Evolutionary conservation across 2,888 invertebrate species (phyloP).

Genomic region (Acrobasis repandana): DNA sequence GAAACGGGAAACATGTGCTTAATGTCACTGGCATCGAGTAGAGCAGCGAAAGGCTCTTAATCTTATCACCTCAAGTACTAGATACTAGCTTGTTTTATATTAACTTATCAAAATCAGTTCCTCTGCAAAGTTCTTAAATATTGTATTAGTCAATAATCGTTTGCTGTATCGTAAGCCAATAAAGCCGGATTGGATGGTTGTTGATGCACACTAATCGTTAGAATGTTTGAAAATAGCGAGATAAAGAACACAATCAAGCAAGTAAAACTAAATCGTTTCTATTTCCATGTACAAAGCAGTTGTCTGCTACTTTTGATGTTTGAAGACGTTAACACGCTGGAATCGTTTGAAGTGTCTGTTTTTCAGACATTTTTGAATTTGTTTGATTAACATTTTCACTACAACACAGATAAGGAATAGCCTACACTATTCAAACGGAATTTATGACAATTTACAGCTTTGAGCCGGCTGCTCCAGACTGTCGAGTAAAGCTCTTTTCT

Average conservation of each 20-base stretch:
- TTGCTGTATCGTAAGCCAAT: slow-evolving; percentile 6
- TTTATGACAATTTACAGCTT: no score
- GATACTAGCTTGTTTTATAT: background rate
- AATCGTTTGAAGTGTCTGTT: slow-evolving; percentile 17
- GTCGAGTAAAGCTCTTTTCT: no score
- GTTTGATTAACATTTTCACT: background rate
- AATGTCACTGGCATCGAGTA: slow-evolving; percentile 55
- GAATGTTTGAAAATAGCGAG: slow-evolving; percentile 42
- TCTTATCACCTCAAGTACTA: slow-evolving; percentile 22
- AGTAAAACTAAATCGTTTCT: slow-evolving; percentile 35
- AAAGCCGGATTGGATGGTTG: slow-evolving; percentile 21
- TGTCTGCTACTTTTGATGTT: slow-evolving; percentile 54
- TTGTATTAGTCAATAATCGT: background rate
- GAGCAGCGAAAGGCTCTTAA: slow-evolving; percentile 40
- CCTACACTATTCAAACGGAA: background rate
- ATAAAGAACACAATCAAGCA: slow-evolving; percentile 33
- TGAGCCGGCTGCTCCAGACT: no score
- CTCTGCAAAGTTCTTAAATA: no score
- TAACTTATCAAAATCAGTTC: no score
- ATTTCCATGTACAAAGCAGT: background rate
- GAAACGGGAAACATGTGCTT: slow-evolving; percentile 47
- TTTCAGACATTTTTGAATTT: slow-evolving; percentile 11
- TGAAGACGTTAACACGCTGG: slow-evolving; percentile 35
- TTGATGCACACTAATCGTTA: slow-evolving; percentile 38
- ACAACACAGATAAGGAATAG: background rate